These are phyloP conservation scores for Peromyscus californicus DNA, from an alignment of 2,113 vertebrate species.

Conservation along the genomic window DNA sequence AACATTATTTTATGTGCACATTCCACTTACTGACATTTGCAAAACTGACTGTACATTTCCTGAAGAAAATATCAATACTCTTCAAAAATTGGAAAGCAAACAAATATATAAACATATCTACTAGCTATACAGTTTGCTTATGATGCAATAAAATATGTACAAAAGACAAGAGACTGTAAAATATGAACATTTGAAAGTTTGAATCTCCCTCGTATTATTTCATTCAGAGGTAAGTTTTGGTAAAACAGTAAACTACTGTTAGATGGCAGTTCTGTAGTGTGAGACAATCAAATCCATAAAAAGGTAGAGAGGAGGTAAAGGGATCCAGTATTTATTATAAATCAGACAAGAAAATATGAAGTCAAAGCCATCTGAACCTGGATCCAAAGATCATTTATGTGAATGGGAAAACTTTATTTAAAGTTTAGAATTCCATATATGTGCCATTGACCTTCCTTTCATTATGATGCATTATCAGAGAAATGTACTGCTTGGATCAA, in stretches of 20 bases:
- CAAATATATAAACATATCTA: neutral
- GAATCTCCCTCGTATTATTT: neutral
- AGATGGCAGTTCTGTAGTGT: neutral
- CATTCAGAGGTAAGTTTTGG: neutral
- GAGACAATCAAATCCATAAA: neutral
- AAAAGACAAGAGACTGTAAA: neutral
- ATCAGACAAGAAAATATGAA: neutral
- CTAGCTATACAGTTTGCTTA: neutral
- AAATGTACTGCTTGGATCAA: fast-evolving
- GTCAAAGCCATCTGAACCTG: neutral
- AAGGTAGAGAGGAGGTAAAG: neutral
- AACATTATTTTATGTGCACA: neutral
- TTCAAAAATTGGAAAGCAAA: neutral
- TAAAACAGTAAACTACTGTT: neutral
- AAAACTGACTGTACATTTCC: neutral
- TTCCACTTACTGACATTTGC: neutral
- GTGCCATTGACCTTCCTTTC: neutral
- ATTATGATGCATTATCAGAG: neutral
- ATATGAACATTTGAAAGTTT: neutral
- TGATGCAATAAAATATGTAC: neutral
- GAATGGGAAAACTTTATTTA: neutral
- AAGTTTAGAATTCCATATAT: neutral
- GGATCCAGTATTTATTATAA: neutral
- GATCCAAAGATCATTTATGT: neutral
- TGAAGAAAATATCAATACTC: conserved; percentile 9